Evolutionary conservation across 2,888 invertebrate genomes (phyloP), one percentile per base, ranked within the genome.

Genomic region (Lobophora halterata): DNA sequence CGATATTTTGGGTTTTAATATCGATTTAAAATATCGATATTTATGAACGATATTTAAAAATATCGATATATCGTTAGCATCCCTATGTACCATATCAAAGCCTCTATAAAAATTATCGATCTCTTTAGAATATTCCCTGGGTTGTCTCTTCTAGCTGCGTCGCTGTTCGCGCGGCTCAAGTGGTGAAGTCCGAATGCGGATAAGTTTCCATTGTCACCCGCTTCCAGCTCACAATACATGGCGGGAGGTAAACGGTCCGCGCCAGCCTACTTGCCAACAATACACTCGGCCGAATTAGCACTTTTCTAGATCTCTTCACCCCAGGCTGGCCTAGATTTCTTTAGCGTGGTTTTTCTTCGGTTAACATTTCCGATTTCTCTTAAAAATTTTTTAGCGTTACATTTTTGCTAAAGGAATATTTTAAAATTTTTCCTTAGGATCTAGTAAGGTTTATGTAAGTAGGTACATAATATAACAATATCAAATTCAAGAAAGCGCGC

Each of bases 131-230:
- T n/a, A n/a, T 18, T 7, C 3, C 0, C 2, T 2, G 5, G 14
- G 21, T 4, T 14, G n/a, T 4, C 45, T 12, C 30, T 36, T 52
- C 52, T 24, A 52, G 43, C 8, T n/a, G n/a, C 5, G 5, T 6
- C 5, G 2, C 10, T 13, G 8, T 24, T 43, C 3, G 9, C 1
- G 24, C 2, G 3, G 17, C 26, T 18, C 12, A 27, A 50, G 43
- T 42, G 27, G 41, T 37, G 29, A 36, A 34, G 36, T 36, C 29
- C 29, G 30, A 41, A 16, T 20, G 34, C 16, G 54, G 42, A 37
- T 45, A 60, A 69, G 64, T 68, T 67, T 62, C 61, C 41, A 62
- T 64, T 66, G 70, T 69, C 56, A 53, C 35, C 49, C 43, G 51
- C 49, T 49, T 51, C 50, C 51, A 43, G 41, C 33, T 32, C 36